Conservation (phyloP, 2,113 vertebrate species). For the Rhinolophus sinicus region DNA sequence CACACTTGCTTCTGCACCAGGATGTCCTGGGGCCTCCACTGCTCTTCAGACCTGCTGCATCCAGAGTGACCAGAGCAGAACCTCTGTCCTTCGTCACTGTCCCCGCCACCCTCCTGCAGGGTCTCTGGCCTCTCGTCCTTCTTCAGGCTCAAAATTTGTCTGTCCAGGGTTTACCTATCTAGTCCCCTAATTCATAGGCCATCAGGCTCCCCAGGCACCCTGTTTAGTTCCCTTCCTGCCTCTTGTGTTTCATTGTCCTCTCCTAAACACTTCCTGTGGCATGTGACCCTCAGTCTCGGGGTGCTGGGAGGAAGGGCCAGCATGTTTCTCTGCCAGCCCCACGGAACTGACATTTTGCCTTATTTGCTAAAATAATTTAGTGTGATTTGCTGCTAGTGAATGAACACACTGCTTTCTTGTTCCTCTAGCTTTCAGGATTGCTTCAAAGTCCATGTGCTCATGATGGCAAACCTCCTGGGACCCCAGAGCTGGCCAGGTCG, state of each 20-base stretch:
- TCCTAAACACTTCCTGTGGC: neutral
- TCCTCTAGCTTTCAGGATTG: conserved; percentile 67
- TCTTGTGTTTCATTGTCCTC: neutral
- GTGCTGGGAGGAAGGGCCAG: neutral
- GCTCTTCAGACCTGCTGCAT: neutral
- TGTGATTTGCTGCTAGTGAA: conserved; percentile 64
- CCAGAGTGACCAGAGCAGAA: neutral
- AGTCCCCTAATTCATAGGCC: neutral
- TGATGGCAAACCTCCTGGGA: neutral
- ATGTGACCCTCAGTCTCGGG: neutral
- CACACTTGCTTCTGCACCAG: neutral
- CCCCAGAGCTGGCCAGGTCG: neutral
- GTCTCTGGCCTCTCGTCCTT: neutral
- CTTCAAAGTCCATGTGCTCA: conserved; percentile 38
- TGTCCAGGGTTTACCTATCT: too few species aligned
- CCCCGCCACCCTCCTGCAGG: neutral
- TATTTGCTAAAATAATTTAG: conserved; percentile 64
- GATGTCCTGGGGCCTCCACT: neutral
- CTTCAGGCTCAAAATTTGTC: neutral
- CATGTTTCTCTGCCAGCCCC: neutral
- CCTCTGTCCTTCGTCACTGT: neutral
- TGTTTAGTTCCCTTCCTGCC: neutral
- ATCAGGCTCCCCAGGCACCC: neutral
- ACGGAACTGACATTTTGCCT: conserved; percentile 37
- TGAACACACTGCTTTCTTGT: conserved; percentile 60